Percentiles rank a stretch among this genome's conserved stretches.
Evolutionary conservation across 2,113 vertebrate species (phyloP).

Genomic region (Oxyruncus cristatus): DNA sequence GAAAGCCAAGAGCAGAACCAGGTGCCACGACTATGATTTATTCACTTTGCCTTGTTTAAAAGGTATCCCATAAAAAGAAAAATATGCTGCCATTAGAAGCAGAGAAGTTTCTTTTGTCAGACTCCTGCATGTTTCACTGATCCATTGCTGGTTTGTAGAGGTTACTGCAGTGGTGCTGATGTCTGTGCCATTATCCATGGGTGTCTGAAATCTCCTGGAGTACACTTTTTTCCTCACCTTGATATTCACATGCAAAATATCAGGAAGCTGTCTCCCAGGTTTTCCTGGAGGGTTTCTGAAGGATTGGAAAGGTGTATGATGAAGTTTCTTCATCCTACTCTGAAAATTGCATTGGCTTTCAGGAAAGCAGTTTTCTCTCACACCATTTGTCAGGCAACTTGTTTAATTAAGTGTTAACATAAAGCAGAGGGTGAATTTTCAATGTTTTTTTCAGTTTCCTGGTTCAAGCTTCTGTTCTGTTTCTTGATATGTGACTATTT

Average conservation of each 20-base stretch:
- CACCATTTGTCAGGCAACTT: neutral
- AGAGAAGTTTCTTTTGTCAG: conserved; percentile 1
- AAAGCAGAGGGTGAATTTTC: neutral
- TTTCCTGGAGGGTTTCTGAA: neutral
- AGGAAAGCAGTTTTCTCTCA: neutral
- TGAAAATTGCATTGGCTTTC: neutral
- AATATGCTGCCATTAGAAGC: neutral
- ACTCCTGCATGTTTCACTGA: neutral
- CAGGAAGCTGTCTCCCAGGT: neutral
- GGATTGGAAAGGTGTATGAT: neutral
- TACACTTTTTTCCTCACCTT: neutral
- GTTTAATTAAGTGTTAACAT: neutral
- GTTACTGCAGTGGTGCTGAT: neutral
- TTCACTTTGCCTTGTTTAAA: neutral
- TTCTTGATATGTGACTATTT: neutral
- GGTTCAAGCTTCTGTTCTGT: neutral
- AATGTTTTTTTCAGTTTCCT: neutral
- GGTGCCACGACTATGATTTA: neutral
- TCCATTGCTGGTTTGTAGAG: neutral
- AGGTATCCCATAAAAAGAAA: neutral
- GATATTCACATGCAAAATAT: neutral
- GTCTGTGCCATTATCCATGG: neutral
- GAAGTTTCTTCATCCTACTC: neutral
- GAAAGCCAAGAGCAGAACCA: neutral
- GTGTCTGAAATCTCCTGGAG: neutral